phyloP scores from a whole-genome alignment of 2,797 vertebrate species.

The Lindbergichthys nudifrons region DNA sequence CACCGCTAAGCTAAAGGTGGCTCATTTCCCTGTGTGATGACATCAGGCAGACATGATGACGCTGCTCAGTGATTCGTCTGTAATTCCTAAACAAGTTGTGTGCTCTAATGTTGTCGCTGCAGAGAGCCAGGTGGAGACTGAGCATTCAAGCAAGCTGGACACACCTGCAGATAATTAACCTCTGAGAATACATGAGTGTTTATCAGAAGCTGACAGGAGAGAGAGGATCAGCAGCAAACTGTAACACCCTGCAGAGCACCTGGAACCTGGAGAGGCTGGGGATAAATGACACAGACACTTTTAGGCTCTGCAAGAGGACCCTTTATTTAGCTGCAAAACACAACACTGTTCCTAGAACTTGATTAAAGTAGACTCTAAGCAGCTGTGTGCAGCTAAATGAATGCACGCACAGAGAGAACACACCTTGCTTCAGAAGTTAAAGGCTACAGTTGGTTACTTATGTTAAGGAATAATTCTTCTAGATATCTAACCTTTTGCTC shows the following conservation, averaged over 20 bases:
- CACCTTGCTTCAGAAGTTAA: neutral
- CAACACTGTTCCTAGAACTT: neutral
- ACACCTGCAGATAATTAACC: slow-evolving; percentile 62
- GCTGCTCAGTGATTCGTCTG: neutral
- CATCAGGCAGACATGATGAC: neutral
- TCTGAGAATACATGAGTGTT: slow-evolving; percentile 22
- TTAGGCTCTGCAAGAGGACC: neutral
- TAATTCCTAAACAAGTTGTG: slow-evolving; percentile 19
- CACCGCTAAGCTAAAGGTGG: no score
- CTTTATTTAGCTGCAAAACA: slow-evolving; percentile 27
- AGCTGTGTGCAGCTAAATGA: no score
- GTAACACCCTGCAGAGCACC: slow-evolving; percentile 32
- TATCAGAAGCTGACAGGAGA: slow-evolving; percentile 24
- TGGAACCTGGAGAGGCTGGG: slow-evolving; percentile 27
- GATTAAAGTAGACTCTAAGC: neutral
- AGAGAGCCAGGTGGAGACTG: neutral
- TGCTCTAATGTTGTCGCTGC: neutral
- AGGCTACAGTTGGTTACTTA: no score
- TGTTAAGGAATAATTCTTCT: no score
- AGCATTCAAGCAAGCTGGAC: slow-evolving; percentile 14
- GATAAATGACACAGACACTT: slow-evolving; percentile 12
- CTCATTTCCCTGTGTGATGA: no score
- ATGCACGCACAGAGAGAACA: neutral
- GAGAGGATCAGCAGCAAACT: slow-evolving; percentile 16
- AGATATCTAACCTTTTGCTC: no score